Evolutionary conservation across 2,113 vertebrate genomes (phyloP).

Genomic region (Thermophis baileyi): DNA sequence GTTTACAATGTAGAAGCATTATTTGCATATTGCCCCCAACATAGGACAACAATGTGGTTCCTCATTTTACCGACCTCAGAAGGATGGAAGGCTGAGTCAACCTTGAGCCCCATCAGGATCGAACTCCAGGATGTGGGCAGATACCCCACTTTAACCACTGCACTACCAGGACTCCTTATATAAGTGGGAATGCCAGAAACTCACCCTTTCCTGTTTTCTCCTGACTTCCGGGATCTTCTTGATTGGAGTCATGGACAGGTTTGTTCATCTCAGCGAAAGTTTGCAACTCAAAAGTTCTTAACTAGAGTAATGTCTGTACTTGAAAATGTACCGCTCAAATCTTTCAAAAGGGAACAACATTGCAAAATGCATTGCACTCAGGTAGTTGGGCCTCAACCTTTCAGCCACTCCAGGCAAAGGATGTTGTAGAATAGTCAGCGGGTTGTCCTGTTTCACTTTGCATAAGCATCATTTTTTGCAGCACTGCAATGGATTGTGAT

Average conservation of each 20-base stretch:
- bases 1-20: background rate
- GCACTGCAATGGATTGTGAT: constrained; percentile 56
- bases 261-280: background rate
- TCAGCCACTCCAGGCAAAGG: background rate
- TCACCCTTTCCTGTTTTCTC: background rate
- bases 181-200: background rate
- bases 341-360: background rate
- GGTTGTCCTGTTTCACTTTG: constrained; percentile 32
- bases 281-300: background rate
- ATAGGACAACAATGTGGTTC: background rate
- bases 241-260: background rate
- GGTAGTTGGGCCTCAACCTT: background rate
- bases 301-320: background rate
- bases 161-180: background rate
- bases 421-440: constrained; percentile 3
- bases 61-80: background rate
- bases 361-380: background rate
- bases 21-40: background rate
- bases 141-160: background rate
- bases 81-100: background rate
- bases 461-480: constrained; percentile 36
- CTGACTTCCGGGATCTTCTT: background rate
- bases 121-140: background rate
- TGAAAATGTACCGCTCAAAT: background rate
- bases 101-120: background rate